Evolutionary conservation across 1,140 invertebrate species (phyloP).

Genomic region (Adelges cooleyi): DNA sequence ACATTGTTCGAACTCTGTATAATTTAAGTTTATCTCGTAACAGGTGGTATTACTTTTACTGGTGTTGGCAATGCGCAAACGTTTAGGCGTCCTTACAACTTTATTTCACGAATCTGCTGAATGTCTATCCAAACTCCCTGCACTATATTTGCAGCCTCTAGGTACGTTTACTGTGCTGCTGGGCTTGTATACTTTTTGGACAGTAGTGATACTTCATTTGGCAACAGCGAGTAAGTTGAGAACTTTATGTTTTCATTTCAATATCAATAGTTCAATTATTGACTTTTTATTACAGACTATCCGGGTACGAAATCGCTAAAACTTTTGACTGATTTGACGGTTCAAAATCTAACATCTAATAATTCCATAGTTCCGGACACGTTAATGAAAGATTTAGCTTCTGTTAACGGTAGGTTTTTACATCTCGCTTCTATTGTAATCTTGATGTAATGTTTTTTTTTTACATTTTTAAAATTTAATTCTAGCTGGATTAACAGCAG

Average conservation of each 20-base stretch:
- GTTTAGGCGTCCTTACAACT: slow-evolving; percentile 63
- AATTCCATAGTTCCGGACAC: background rate
- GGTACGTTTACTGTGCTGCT: slow-evolving; percentile 69
- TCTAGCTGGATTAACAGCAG: slow-evolving; percentile 45
- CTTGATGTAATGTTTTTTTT: no score
- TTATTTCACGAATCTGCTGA: slow-evolving; percentile 79
- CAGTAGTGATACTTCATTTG: slow-evolving; percentile 58
- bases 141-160: slow-evolving; percentile 75
- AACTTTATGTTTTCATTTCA: background rate
- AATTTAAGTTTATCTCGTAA: slow-evolving; percentile 36
- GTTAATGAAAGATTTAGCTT: background rate
- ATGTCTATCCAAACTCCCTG: slow-evolving; percentile 69
- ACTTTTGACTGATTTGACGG: slow-evolving; percentile 34
- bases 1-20: no score
- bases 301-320: slow-evolving; percentile 40
- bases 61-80: slow-evolving; percentile 64
- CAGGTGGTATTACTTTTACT: slow-evolving; percentile 70
- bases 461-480: background rate
- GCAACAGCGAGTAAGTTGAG: slow-evolving; percentile 55
- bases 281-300: slow-evolving; percentile 38
- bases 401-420: slow-evolving; percentile 1
- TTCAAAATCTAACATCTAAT: background rate
- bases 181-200: slow-evolving; percentile 74
- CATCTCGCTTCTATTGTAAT: no score
- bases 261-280: background rate